Evolutionary conservation across 2,113 vertebrate species (phyloP), one percentile per base, ranked within the genome.

Genomic region (Sinocyclocheilus rhinocerous): DNA sequence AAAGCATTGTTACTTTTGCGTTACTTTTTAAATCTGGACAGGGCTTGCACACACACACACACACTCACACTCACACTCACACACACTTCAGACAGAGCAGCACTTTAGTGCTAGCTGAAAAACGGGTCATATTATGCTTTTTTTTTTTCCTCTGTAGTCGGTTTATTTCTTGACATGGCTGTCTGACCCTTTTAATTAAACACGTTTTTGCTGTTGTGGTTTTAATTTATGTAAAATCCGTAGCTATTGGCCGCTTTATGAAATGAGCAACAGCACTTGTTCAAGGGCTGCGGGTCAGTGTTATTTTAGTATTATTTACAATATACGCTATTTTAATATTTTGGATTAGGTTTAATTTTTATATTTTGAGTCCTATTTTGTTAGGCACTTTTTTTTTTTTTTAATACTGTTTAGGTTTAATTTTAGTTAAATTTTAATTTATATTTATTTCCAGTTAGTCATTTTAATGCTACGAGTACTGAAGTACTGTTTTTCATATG

Each of bases 41-140:
- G n/a, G n/a, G n/a, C n/a, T n/a, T n/a, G n/a, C n/a, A n/a, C n/a
- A 33, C 29, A 33, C 29, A 33, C 29, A 33, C 29, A 33, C 29
- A 33, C 91, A n/a, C 90, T 93, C 90, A 88, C 59, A 65, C 33
- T 29, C 63, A 48, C 39, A 73, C 16, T 20, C 69, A 73, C 70
- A 24, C 69, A 20, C 16, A 6, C 48, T 33, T 79, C 8, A 33
- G 18, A 59, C 29, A 79, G 76, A 57, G 36, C 26, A 52, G 11
- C 4, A 1, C 2, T 65, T 65, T 65, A 65, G 24, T 6, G 61
- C 61, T 6, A 26, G 67, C 29, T 70, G 67, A 70, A 70, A 69
- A 36, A 36, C 6, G 33, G 65, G 65, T 69, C 65, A 36, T 33
- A 69, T 36, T 36, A 70, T 20, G 67, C 7, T 1, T 70, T 69